Conservation (phyloP, 2,888 invertebrate genomes). For the Tineola bisselliella region DNA sequence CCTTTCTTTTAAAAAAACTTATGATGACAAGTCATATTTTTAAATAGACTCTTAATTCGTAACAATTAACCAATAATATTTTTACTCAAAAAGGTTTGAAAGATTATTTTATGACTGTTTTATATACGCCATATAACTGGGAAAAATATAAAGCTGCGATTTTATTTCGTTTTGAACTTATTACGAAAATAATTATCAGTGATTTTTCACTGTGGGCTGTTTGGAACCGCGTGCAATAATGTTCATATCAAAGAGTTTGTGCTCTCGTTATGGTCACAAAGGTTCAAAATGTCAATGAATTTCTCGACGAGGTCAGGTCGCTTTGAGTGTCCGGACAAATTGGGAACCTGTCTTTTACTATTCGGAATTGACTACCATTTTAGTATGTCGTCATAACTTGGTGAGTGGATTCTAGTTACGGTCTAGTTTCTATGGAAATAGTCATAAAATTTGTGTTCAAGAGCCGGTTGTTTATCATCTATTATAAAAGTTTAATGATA, state of each 20-base stretch:
- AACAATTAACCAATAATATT: too few species aligned
- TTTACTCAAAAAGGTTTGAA: too few species aligned
- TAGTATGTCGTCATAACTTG: constrained; percentile 1
- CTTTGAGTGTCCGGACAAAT: constrained; percentile 1
- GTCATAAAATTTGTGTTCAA: not conserved
- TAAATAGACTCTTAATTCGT: too few species aligned
- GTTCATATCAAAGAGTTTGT: not conserved
- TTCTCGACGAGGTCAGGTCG: not conserved
- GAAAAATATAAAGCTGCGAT: too few species aligned
- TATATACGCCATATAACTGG: too few species aligned
- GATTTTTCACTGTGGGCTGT: not conserved
- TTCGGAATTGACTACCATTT: not conserved
- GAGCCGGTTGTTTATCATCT: not conserved
- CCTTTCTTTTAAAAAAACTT: too few species aligned
- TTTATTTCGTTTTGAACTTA: too few species aligned
- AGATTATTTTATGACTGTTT: too few species aligned
- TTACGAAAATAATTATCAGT: too few species aligned
- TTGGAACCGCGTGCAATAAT: not conserved
- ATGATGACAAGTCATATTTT: too few species aligned
- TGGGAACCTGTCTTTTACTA: constrained; percentile 1
- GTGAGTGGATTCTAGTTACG: constrained; percentile 2
- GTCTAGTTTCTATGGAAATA: not conserved
- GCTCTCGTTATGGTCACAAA: not conserved
- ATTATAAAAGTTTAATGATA: not conserved
- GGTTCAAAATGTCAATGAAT: not conserved